Percentiles rank a stretch among this genome's conserved stretches.
Conservation (phyloP, 2,888 invertebrate genomes). For the Drosophila atripex region DNA sequence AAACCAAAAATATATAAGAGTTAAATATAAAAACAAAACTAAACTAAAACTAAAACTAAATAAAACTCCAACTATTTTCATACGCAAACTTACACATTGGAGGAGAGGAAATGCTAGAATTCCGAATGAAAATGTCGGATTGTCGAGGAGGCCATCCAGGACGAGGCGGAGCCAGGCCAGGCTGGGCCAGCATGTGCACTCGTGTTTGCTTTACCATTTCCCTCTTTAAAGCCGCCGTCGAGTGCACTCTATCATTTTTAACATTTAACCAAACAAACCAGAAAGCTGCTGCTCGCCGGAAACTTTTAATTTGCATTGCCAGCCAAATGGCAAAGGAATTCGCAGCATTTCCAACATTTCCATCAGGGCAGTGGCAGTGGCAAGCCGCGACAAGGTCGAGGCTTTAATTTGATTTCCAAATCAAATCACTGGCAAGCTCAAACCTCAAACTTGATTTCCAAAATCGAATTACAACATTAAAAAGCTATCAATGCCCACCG, state of each 20-base stretch:
- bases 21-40: constrained; percentile 13
- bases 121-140: constrained; percentile 28
- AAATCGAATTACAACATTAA: constrained; percentile 45
- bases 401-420: constrained; percentile 48
- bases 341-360: neutral
- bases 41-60: constrained; percentile 25
- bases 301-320: constrained; percentile 66
- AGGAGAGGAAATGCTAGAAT: constrained; percentile 16
- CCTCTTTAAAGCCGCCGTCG: constrained; percentile 33
- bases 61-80: constrained; percentile 57
- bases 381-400: constrained; percentile 32
- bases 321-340: constrained; percentile 20
- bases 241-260: constrained; percentile 62
- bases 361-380: constrained; percentile 24
- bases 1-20: no score
- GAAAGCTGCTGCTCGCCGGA: constrained; percentile 41
- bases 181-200: constrained; percentile 34
- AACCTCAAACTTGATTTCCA: constrained; percentile 21
- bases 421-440: constrained; percentile 8
- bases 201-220: constrained; percentile 38
- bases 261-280: constrained; percentile 44
- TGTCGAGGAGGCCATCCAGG: constrained; percentile 8
- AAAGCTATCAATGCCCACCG: constrained; percentile 71
- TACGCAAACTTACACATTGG: constrained; percentile 48
- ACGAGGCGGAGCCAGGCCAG: constrained; percentile 9